Base-by-base conservation (phyloP, 2,797 vertebrate species). In the Austrolebias charrua region DNA sequence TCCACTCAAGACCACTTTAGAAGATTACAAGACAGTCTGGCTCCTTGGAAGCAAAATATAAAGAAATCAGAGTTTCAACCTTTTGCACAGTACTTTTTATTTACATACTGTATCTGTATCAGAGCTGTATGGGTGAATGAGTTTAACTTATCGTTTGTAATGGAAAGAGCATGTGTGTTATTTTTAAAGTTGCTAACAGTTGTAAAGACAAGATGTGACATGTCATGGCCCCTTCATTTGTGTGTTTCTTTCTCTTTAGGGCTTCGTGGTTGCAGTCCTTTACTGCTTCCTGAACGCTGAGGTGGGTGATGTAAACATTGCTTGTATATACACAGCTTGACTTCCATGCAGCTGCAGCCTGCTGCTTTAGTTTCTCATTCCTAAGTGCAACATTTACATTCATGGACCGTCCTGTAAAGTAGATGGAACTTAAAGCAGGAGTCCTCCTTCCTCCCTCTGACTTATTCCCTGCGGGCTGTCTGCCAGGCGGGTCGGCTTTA, bases 231-330 rank as follows among this genome's bases (percentile, higher is more conserved):
- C 28, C 61, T 19, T 75, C 50, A 59, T 73, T 52, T 75, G 13
- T 76, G 54, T 70, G 42, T 71, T 48, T 82, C 70, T 78, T 50
- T 80, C 66, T 69, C 68, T 76, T 43, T 80, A 99, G 97, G 97
- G 97, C 4, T 98, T 95, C 48, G 94, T 96, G 74, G 97, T 98
- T 4, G 96, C 97, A 0, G 87, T 99, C 12, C 94, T 99, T 28
- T 99, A 99, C 88, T 99, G 97, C 84, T 99, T 99, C 78, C 92
- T 98, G 42, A 94, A 94, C 10, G 92, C 92, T 74, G 93, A 94
- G 91, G 93, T 94, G 85, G 14, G 88, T 57, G 16, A 68, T 69
- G 54, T 78, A 85, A 86, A 77, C 78, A 71, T 29, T 57, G 20
- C 44, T 24, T 56, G 47, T 5, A 47, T 55, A 58, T 59, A 68